Base-by-base conservation (phyloP, 2,797 vertebrate species). In the Margarornis squamiger region DNA sequence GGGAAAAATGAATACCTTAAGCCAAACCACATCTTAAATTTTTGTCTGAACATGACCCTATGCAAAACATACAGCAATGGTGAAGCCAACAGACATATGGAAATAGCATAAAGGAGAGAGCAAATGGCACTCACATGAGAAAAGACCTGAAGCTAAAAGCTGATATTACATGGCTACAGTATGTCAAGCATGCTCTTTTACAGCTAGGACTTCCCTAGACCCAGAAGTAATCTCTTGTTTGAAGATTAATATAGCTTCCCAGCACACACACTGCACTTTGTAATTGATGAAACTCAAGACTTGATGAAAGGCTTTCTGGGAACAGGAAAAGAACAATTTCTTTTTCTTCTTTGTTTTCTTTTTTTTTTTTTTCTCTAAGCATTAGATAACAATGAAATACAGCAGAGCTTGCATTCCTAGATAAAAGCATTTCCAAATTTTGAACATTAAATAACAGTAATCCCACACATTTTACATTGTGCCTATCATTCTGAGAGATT, bases 21-120 rank as follows among this genome's bases (percentile, higher is more conserved):
- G 92, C 70, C 84, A 91, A 96, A 90, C 41, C 83, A 67, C 65
- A 57, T 88, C 87, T 92, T 80, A 54, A 73, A 70, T 65, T 66
- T 62, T 80, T 92, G 32, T 59, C 86, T 80, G 84, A 94, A 85
- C 57, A 62, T 11, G 76, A 91, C 63, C 51, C 74, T 68, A n/a
- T 54, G 48, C 51, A 92, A 95, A 95, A 88, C 52, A 89, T 29
- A 49, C 14, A 27, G 14, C 51, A 80, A 32, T 4, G 18, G 51
- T 52, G 68, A 92, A 92, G 85, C 49, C 82, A 77, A 76, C 38
- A 73, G 83, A 73, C 77, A 78, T 43, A 81, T 29, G 74, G 80
- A 96, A 96, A 94, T 6, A 77, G 29, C 34, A 80, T 38, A 77
- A 81, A 86, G 23, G 34, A 87, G 86, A 77, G 36, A 93, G 75